Evolutionary conservation across 2,797 vertebrate species (phyloP), one percentile per base, ranked within the genome.

Genomic region (Cuniculus paca): DNA sequence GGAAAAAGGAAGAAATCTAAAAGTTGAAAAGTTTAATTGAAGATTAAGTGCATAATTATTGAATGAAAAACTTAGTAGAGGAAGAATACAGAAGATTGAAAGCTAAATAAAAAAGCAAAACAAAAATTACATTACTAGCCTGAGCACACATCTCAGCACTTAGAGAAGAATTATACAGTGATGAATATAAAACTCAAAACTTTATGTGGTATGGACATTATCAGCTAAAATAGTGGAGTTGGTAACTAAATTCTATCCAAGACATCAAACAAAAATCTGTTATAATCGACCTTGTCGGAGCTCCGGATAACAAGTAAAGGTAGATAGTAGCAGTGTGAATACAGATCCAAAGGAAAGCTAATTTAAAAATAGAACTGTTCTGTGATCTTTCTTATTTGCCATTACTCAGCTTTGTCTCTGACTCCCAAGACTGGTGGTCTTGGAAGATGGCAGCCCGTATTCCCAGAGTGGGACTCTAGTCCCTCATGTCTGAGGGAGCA

Each of bases 61-160:
- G 52, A 80, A 78, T 77, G 20, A 58, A 94, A 91, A 83, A 74
- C 9, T 1, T 54, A 95, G 26, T 39, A 24, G 48, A 78, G 16
- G 31, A 5, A 52, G 39, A 79, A 75, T 61, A 75, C 11, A 90
- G 1, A 74, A 42, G 16, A 83, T 36, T 86, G 65, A 94, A 83
- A 93, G 24, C 28, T 58, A 95, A 88, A 75, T 84, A 31, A 70
- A 90, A 83, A 88, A 65, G 19, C 1, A 54, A 83, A 83, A 83
- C 22, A 56, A 77, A 68, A 5, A 72, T 34, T 77, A 61, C 2
- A 75, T 84, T 63, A 22, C 24, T 77, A 70, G 65, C 39, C 87
- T 79, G 26, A 84, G 31, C 3, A 91, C 88, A 48, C 60, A 26
- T 92, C 48, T 17, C 31, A 88, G 31, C 92, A 88, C 31, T 79